These are phyloP conservation scores for Lottia scabra DNA, from an alignment of 2,888 invertebrate species.

Conservation along the genomic window DNA sequence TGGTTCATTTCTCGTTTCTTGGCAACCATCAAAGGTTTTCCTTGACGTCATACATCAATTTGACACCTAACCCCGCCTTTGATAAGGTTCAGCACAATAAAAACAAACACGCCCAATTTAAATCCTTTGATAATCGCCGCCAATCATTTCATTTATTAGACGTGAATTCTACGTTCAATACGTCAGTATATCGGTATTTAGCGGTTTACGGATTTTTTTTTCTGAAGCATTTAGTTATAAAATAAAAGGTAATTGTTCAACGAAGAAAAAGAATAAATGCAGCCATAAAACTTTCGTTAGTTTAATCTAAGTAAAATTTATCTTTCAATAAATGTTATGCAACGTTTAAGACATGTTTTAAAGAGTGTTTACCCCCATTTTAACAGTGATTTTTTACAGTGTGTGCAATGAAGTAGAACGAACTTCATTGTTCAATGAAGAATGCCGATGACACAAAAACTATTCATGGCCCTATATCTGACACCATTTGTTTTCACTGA, in stretches of 20 bases:
- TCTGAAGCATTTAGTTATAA: not conserved
- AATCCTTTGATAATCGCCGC: slow-evolving; percentile 5
- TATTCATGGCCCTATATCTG: too few species aligned
- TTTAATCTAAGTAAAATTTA: too few species aligned
- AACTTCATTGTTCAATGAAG: too few species aligned
- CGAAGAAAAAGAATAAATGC: too few species aligned
- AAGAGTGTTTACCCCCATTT: too few species aligned
- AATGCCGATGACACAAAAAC: too few species aligned
- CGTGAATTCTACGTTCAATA: not conserved
- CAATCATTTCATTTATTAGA: not conserved
- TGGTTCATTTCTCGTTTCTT: slow-evolving; percentile 43
- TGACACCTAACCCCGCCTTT: slow-evolving; percentile 37
- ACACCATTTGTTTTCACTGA: too few species aligned
- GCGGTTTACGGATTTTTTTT: not conserved
- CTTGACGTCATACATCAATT: slow-evolving; percentile 46
- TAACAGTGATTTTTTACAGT: too few species aligned
- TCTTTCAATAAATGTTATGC: too few species aligned
- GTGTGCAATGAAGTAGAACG: too few species aligned
- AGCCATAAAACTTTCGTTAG: too few species aligned
- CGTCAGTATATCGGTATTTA: slow-evolving; percentile 4
- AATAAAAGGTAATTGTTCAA: not conserved
- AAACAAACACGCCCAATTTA: slow-evolving; percentile 28
- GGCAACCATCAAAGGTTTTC: slow-evolving; percentile 49
- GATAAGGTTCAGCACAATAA: slow-evolving; percentile 29
- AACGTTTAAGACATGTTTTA: too few species aligned